Base-by-base conservation (phyloP, 2,797 vertebrate genomes). In the Sphaeramia orbicularis region DNA sequence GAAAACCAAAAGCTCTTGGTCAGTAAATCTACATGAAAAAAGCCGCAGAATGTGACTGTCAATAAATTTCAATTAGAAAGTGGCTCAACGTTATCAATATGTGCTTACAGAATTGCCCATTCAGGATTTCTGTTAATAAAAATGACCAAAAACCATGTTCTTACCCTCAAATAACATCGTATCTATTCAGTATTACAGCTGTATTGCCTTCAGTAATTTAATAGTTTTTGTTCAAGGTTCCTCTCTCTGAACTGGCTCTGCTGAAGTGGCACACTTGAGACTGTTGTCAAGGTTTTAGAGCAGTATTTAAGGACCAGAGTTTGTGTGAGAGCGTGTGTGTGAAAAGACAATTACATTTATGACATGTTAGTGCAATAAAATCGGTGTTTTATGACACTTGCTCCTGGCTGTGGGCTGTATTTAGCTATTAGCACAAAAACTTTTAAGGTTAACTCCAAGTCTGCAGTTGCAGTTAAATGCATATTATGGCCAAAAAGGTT, bases 361-460 rank as follows among this genome's bases (percentile, higher is more conserved):
- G 75, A 81, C 66, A 78, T 85, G 82, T 86, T 86, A 65, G 73
- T 64, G 83, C 78, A 88, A 81, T 90, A 85, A 87, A 87, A 76
- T 40, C 6, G 10, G 42, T 76, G 58, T n/a, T 88, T 90, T 85
- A 85, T 79, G 66, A 70, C 35, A 38, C 71, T 37, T 57, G 40
- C 50, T 70, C 52, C 27, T 47, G 74, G 74, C 77, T 76, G 62
- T 78, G 45, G 56, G 77, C 59, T 78, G 70, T 62, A 67, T 79
- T 74, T 70, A 66, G 52, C 72, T 49, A 78, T 77, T 78, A 72
- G 56, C 41, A 7, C 51, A 44, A 72, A 68, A 81, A 73, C 65
- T 83, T 83, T 71, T 71, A 80, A 76, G 74, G 77, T 80, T 76
- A 71, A 54, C 70, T 62, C 43, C 45, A 61, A 69, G 69, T 74